Evolutionary conservation across 2,113 vertebrate genomes (phyloP).

Genomic region (Sinosuthora webbiana): DNA sequence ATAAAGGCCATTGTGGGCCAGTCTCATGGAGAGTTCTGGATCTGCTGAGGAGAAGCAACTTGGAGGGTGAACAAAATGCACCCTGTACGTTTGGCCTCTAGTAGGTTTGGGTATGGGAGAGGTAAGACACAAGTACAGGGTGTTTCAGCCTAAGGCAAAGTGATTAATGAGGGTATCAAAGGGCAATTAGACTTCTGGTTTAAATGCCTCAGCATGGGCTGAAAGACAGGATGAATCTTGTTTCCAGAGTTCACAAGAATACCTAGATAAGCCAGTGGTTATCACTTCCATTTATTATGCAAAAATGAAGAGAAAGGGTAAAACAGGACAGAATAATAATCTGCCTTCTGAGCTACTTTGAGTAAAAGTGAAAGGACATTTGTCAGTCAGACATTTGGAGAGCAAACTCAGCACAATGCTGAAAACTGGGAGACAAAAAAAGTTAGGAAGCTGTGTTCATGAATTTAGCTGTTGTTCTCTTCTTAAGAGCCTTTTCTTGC

Average conservation of each 20-base stretch:
- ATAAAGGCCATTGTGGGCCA: not conserved
- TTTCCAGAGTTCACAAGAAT: not conserved
- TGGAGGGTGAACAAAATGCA: not conserved
- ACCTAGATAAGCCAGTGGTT: not conserved
- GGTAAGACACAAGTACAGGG: not conserved
- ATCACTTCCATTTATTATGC: not conserved
- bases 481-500: not conserved
- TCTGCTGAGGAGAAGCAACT: not conserved
- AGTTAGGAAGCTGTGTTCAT: not conserved
- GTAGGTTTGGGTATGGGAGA: not conserved
- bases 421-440: not conserved
- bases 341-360: not conserved
- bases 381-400: not conserved
- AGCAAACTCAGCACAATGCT: not conserved
- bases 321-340: constrained; percentile 5
- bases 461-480: not conserved
- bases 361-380: constrained; percentile 22
- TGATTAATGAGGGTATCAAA: not conserved
- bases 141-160: not conserved
- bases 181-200: not conserved
- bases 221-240: not conserved
- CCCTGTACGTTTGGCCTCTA: rapidly evolving
- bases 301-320: not conserved
- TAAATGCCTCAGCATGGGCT: not conserved
- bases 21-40: not conserved